These are phyloP conservation scores for Misgurnus anguillicaudatus DNA, from an alignment of 2,113 vertebrate species.

Conservation along the genomic window DNA sequence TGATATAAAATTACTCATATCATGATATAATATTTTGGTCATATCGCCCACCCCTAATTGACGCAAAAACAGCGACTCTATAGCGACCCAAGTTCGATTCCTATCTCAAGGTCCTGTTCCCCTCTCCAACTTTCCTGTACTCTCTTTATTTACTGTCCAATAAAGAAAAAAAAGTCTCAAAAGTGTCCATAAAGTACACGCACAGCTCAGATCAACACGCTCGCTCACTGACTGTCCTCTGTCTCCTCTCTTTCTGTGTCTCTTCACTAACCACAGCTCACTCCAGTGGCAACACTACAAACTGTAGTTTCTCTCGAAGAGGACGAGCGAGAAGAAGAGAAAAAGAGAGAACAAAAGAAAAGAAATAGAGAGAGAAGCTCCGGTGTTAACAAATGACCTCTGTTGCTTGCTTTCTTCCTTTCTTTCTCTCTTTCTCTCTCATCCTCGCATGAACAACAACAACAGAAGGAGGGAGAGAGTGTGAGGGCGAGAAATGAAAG, in stretches of 20 bases:
- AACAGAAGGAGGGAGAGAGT: conserved; percentile 48
- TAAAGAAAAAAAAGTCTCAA: too few relatives aligned
- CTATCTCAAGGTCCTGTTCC: too few relatives aligned
- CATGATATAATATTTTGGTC: too few relatives aligned
- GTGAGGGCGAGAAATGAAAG: conserved; percentile 63
- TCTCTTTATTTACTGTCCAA: too few relatives aligned
- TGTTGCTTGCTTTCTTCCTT: conserved; percentile 56
- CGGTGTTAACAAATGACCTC: conserved; percentile 63
- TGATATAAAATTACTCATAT: too few relatives aligned
- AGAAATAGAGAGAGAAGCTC: conserved; percentile 49
- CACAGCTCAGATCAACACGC: too few relatives aligned
- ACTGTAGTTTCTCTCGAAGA: conserved; percentile 13
- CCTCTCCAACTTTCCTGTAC: too few relatives aligned
- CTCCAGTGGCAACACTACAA: conserved; percentile 48
- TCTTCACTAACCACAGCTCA: conserved; percentile 47
- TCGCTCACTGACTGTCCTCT: not conserved
- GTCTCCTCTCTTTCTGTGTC: not conserved
- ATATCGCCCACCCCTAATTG: too few relatives aligned
- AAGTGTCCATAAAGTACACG: too few relatives aligned
- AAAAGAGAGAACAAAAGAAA: conserved; percentile 39
- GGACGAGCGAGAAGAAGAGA: conserved; percentile 17
- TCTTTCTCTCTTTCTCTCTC: conserved; percentile 53
- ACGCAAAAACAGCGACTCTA: too few relatives aligned
- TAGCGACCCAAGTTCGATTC: too few relatives aligned
- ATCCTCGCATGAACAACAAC: conserved; percentile 55